These are phyloP conservation scores for Chrysolina haemoptera DNA, from an alignment of 2,888 invertebrate species.

Conservation along the genomic window DNA sequence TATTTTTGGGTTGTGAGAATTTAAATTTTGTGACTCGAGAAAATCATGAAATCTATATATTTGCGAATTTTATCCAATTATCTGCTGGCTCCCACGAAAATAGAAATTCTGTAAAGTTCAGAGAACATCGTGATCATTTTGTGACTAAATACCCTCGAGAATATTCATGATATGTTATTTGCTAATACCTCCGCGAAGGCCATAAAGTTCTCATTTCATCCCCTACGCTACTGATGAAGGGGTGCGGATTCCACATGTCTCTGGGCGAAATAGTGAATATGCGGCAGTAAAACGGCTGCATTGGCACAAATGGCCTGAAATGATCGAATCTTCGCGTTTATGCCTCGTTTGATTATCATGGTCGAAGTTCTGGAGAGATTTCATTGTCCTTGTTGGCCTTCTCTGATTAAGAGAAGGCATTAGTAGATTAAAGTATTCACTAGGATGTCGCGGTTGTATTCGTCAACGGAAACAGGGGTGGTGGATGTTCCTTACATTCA, in stretches of 20 bases:
- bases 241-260: conserved; percentile 22
- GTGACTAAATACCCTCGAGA: too few species aligned
- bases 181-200: too few species aligned
- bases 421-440: conserved; percentile 56
- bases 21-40: too few species aligned
- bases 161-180: too few species aligned
- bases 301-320: conserved; percentile 67
- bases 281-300: conserved; percentile 62
- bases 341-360: conserved; percentile 65
- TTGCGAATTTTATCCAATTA: too few species aligned
- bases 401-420: conserved; percentile 49
- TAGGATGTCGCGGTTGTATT: conserved; percentile 44
- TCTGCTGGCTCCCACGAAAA: too few species aligned
- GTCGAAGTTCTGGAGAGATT: conserved; percentile 52
- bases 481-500: neutral
- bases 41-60: too few species aligned
- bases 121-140: too few species aligned
- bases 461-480: conserved; percentile 28
- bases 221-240: conserved; percentile 14
- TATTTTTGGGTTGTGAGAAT: too few species aligned
- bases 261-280: conserved; percentile 45
- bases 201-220: neutral
- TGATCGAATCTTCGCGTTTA: conserved; percentile 67
- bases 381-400: conserved; percentile 53
- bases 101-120: too few species aligned